Base-by-base conservation (phyloP, 1,140 invertebrate genomes). In the Globodera rostochiensis region DNA sequence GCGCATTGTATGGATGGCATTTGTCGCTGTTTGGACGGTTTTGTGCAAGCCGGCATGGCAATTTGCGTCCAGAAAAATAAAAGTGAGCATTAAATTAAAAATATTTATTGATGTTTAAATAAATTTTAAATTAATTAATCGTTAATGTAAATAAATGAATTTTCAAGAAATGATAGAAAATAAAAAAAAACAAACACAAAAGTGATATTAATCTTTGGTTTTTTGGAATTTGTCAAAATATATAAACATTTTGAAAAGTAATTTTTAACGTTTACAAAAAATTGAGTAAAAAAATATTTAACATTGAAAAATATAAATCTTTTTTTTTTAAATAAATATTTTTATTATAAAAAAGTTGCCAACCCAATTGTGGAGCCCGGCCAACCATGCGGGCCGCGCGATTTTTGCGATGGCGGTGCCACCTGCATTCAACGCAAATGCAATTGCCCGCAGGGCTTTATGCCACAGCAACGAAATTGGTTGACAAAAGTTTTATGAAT, bases 351-450 rank as follows among this genome's bases (percentile, higher is more conserved):
- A 71, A 49, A 71, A 85, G 84, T 85, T 71, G 77, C 84, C n/a
- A 85, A 85, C 73, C 85, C 49, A 69, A 81, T 86, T 47, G 69
- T 86, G 19, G 36, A 69, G 25, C 86, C 85, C 2, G 80, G 78
- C n/a, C 47, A 73, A 49, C 25, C 74, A 1, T 86, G 85, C 70
- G 67, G 19, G 9, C 7, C 71, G 21, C 74, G 79, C 5, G 83
- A 82, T 57, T 87, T 86, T 69, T 86, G 85, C 74, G 86, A 86
- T 69, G 85, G 85, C 19, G 86, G 85, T 11, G 66, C 84, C 53
- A 69, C 83, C 45, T 86, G 86, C 67, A 45, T 77, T 4, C 73
- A 86, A 21, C 76, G 60, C 3, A 21, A 57, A 13, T 86, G 85
- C 66, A 74, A 77, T 47, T 86, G 85, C 60, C 85, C 85, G 13